A percentile compares a stretch with the other conserved stretches of the same genome.
Evolutionary conservation across 1,140 invertebrate genomes (phyloP).

Genomic region (Psilanteris sp.): DNA sequence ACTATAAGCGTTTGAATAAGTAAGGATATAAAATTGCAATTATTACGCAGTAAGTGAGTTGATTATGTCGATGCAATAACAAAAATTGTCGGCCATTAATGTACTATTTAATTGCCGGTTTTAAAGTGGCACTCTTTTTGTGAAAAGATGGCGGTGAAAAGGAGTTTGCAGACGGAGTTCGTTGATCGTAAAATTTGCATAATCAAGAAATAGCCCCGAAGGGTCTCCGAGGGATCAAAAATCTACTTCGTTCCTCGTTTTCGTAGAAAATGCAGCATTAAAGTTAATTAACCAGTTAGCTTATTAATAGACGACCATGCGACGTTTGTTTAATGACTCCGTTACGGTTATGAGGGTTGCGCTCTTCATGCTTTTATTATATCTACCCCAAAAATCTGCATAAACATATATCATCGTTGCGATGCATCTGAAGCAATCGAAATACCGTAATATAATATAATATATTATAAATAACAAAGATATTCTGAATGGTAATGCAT

Average conservation of each 20-base stretch:
- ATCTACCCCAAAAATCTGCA: slow-evolving; percentile 53
- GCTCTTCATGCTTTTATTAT: slow-evolving; percentile 43
- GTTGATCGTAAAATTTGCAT: slow-evolving; percentile 70
- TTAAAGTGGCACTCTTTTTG: slow-evolving; percentile 34
- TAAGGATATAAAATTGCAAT: not conserved
- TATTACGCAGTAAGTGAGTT: not conserved
- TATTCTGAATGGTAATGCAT: too few species aligned
- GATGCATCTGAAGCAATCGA: slow-evolving; percentile 17
- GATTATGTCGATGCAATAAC: slow-evolving; percentile 17
- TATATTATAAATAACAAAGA: slow-evolving; percentile 16
- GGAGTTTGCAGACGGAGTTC: slow-evolving; percentile 36
- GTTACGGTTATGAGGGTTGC: slow-evolving; percentile 55
- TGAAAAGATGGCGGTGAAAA: slow-evolving; percentile 33
- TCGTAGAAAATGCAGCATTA: slow-evolving; percentile 58
- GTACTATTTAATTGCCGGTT: slow-evolving; percentile 3
- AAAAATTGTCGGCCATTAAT: slow-evolving; percentile 25
- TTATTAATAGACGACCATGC: slow-evolving; percentile 61
- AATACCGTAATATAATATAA: slow-evolving; percentile 7
- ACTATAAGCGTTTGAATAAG: slow-evolving; percentile 2
- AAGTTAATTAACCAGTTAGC: slow-evolving; percentile 62
- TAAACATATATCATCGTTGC: slow-evolving; percentile 37
- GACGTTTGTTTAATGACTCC: slow-evolving; percentile 57
- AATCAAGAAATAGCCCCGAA: slow-evolving; percentile 67
- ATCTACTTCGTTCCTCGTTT: slow-evolving; percentile 49
- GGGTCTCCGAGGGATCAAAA: slow-evolving; percentile 49